Conservation (phyloP, 2,797 vertebrate genomes). For the Mormyrops boulengeri region DNA sequence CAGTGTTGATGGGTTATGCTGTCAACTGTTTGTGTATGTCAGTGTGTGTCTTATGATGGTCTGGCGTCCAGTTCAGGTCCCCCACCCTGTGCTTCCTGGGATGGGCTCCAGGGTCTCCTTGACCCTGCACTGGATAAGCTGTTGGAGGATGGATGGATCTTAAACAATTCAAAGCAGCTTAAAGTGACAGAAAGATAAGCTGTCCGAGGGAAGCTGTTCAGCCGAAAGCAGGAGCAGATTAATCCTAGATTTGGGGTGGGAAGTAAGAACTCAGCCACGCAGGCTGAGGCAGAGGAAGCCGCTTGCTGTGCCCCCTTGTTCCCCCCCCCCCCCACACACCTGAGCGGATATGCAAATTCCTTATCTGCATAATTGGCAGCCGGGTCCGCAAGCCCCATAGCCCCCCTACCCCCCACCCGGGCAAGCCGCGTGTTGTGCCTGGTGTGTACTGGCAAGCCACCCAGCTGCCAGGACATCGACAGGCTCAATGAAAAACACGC, state of each 20-base stretch:
- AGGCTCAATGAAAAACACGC: not conserved
- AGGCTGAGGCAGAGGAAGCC: not conserved
- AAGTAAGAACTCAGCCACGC: not conserved
- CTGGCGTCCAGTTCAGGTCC: not conserved
- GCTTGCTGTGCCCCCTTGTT: not conserved
- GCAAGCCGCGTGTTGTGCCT: not conserved
- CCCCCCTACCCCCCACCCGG: not conserved
- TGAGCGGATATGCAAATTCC: slow-evolving; percentile 19
- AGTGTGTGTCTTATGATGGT: not conserved
- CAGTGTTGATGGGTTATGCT: not conserved
- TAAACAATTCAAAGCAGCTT: slow-evolving; percentile 7
- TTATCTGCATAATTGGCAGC: slow-evolving; percentile 15
- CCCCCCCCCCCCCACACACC: not conserved
- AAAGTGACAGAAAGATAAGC: not conserved
- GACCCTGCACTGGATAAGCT: not conserved
- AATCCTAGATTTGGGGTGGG: not conserved
- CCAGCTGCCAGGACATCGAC: slow-evolving; percentile 12
- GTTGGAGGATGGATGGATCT: not conserved
- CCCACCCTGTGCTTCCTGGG: not conserved
- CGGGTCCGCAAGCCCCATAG: not conserved
- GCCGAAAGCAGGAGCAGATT: not conserved
- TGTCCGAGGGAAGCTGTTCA: not conserved
- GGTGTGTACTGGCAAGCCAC: not conserved
- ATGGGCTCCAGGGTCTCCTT: not conserved
- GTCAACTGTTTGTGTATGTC: not conserved